Percentiles rank a stretch among this genome's conserved stretches.
Evolutionary conservation across 2,888 invertebrate genomes (phyloP).

Genomic region (Epinotia demarniana): DNA sequence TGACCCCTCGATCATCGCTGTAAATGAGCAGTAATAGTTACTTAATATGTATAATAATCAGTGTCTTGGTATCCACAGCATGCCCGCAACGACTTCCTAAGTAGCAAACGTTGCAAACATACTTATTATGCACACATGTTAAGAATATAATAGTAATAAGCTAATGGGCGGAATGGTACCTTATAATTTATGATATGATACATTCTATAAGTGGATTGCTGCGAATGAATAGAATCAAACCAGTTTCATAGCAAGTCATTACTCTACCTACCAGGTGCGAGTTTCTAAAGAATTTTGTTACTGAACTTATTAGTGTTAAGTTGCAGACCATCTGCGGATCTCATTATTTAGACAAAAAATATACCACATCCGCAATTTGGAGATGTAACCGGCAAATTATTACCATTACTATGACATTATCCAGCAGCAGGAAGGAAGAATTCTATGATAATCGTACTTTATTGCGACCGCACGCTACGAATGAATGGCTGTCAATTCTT

Average conservation of each 20-base stretch:
- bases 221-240: conserved; percentile 28
- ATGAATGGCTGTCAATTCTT: conserved; percentile 57
- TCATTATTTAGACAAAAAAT: conserved; percentile 36
- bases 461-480: conserved; percentile 61
- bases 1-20: conserved; percentile 63
- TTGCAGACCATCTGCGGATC: conserved; percentile 35
- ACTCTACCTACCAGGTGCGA: conserved; percentile 34
- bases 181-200: conserved; percentile 40
- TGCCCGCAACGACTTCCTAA: conserved; percentile 64
- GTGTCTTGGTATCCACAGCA: conserved; percentile 47
- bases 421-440: conserved; percentile 62
- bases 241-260: conserved; percentile 27
- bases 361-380: conserved; percentile 48
- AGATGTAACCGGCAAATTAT: conserved; percentile 56
- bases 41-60: conserved; percentile 63
- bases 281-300: conserved; percentile 28
- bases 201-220: conserved; percentile 26
- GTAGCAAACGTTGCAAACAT: conserved; percentile 64
- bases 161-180: conserved; percentile 40
- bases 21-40: conserved; percentile 71
- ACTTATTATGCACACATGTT: conserved; percentile 59
- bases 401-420: conserved; percentile 75
- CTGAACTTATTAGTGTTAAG: conserved; percentile 23
- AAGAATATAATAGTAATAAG: conserved; percentile 33
- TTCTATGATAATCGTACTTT: conserved; percentile 58